These are phyloP conservation scores for Nibea coibor DNA, from an alignment of 2,113 vertebrate species.

Conservation along the genomic window DNA sequence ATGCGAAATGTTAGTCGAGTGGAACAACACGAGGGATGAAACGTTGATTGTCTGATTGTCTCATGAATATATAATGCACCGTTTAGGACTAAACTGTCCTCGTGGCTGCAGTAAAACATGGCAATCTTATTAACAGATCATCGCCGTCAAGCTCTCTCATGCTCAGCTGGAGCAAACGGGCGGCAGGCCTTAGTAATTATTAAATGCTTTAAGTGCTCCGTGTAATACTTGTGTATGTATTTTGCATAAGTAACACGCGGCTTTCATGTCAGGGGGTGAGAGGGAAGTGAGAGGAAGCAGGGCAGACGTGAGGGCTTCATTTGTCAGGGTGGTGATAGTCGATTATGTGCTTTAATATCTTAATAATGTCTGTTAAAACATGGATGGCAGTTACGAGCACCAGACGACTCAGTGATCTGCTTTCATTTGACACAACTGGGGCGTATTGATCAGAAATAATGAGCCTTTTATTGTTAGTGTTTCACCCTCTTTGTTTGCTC, in stretches of 20 bases:
- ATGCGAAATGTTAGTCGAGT: slow-evolving; percentile 61
- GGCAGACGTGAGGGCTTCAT: slow-evolving; percentile 42
- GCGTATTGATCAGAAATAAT: slow-evolving; percentile 14
- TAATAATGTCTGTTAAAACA: slow-evolving; percentile 68
- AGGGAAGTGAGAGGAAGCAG: slow-evolving; percentile 20
- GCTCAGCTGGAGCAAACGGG: slow-evolving; percentile 60
- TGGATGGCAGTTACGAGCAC: slow-evolving; percentile 48
- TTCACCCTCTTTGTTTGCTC: slow-evolving; percentile 31
- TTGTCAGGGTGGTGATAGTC: slow-evolving; percentile 47
- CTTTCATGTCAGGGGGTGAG: slow-evolving; percentile 65
- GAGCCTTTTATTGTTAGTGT: background rate
- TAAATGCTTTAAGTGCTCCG: slow-evolving; percentile 84
- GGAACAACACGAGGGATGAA: slow-evolving; percentile 67
- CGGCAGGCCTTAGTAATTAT: slow-evolving; percentile 82
- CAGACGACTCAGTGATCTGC: slow-evolving; percentile 47
- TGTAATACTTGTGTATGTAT: slow-evolving; percentile 82
- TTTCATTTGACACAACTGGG: slow-evolving; percentile 52
- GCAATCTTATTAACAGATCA: slow-evolving; percentile 80
- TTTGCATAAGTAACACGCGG: slow-evolving; percentile 80
- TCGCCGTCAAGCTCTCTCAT: slow-evolving; percentile 69
- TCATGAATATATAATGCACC: slow-evolving; percentile 78
- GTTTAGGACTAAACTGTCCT: slow-evolving; percentile 77
- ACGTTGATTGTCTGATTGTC: slow-evolving; percentile 78
- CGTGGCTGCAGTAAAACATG: slow-evolving; percentile 68
- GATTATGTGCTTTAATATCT: slow-evolving; percentile 77